A percentile compares a stretch with the other conserved stretches of the same genome.
These are phyloP conservation scores for Characodon lateralis DNA, from an alignment of 2,797 vertebrate genomes.

Conservation along the genomic window DNA sequence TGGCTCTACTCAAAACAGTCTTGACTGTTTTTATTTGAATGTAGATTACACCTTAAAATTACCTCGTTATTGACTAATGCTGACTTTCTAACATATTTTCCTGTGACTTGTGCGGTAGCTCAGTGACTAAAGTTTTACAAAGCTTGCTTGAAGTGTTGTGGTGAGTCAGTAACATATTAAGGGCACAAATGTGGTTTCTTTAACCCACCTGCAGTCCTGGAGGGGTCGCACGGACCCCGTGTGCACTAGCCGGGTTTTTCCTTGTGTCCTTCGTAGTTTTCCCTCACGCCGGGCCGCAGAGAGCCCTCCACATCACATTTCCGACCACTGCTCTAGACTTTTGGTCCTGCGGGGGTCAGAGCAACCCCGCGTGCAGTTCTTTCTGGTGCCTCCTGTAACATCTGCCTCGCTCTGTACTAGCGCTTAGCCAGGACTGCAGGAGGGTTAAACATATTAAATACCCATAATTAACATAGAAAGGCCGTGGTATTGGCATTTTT, in stretches of 20 bases:
- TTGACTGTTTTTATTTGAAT: not conserved
- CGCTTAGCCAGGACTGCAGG: too few relatives aligned
- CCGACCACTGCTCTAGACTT: too few relatives aligned
- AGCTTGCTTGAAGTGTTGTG: conserved; percentile 9
- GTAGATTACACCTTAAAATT: not conserved
- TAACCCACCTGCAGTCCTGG: not conserved
- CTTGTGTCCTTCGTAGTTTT: too few relatives aligned
- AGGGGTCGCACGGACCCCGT: too few relatives aligned
- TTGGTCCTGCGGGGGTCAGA: too few relatives aligned
- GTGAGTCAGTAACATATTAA: conserved; percentile 32
- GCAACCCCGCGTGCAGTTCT: too few relatives aligned
- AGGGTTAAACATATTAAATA: conserved; percentile 5
- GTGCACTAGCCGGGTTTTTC: too few relatives aligned
- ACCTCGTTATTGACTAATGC: not conserved
- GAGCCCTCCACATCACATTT: too few relatives aligned
- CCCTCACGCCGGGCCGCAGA: too few relatives aligned
- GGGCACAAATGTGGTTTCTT: conserved; percentile 29
- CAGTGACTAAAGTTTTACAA: conserved; percentile 9
- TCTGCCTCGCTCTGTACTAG: too few relatives aligned
- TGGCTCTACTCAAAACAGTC: not conserved
- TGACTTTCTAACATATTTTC: not conserved
- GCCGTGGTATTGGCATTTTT: not conserved
- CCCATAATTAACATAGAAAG: not conserved
- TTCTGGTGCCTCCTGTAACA: too few relatives aligned
- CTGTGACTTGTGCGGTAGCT: not conserved